These are phyloP conservation scores for Neotragus pygmaeus DNA, from an alignment of 2,113 vertebrate species.

Conservation along the genomic window DNA sequence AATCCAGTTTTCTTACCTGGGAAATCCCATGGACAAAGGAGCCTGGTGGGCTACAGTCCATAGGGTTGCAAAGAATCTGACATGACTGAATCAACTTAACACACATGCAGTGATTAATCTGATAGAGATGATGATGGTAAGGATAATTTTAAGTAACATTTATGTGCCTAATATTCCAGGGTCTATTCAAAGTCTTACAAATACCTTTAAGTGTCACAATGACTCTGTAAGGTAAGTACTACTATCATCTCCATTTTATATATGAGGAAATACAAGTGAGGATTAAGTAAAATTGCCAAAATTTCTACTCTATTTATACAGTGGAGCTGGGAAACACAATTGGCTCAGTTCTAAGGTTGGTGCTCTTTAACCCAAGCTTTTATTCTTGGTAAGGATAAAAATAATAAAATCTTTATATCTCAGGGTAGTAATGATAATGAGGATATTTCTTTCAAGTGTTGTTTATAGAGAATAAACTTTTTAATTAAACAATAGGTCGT, in stretches of 20 bases:
- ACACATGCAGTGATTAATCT: not conserved
- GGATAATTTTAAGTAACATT: not conserved
- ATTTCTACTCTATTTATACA: not conserved
- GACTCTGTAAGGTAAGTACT: not conserved
- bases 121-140: not conserved
- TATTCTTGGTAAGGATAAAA: not conserved
- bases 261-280: not conserved
- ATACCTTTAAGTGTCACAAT: not conserved
- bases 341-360: not conserved
- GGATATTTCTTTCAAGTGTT: not conserved
- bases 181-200: not conserved
- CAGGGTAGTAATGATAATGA: not conserved
- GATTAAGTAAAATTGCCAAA: not conserved
- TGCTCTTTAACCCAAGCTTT: not conserved
- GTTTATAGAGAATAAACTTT: not conserved
- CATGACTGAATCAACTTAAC: not conserved
- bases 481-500: not conserved
- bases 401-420: not conserved
- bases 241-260: not conserved
- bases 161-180: not conserved
- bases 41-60: not conserved
- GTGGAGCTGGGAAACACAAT: not conserved
- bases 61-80: not conserved
- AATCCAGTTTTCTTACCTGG: not conserved
- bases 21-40: not conserved